Percentiles rank a stretch among this genome's conserved stretches.
Evolutionary conservation across 92 coral and sea anemone genomes (phyloP).

Genomic region (Phenganax subtilis): DNA sequence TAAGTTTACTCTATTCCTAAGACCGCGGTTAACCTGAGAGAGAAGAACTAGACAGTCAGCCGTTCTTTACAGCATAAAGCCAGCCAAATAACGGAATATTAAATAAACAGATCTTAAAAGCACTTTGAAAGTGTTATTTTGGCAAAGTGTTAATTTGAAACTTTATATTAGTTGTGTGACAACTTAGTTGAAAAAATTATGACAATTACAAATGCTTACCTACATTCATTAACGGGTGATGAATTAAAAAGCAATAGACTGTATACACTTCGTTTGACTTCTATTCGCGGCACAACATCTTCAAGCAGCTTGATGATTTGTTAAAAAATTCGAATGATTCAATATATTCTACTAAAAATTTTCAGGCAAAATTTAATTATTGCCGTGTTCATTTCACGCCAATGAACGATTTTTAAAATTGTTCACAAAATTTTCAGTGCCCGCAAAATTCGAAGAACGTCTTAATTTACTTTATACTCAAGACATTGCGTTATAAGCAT

Average conservation of each 20-base stretch:
- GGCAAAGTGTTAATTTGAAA: conserved; percentile 7
- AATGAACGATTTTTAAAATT: too few relatives aligned
- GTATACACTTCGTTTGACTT: background rate
- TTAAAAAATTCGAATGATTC: background rate
- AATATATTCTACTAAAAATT: too few relatives aligned
- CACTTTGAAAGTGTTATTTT: background rate
- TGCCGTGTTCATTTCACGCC: too few relatives aligned
- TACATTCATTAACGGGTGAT: conserved; percentile 45
- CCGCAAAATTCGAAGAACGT: too few relatives aligned
- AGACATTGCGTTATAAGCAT: too few relatives aligned
- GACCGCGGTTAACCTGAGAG: conserved; percentile 1
- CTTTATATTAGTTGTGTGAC: conserved; percentile 12
- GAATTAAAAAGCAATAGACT: conserved; percentile 26
- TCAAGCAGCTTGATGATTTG: background rate
- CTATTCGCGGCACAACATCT: background rate
- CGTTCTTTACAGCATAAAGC: background rate
- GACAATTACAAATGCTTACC: conserved; percentile 45
- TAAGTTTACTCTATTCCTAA: background rate
- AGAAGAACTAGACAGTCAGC: conserved; percentile 7
- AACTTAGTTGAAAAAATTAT: conserved; percentile 28
- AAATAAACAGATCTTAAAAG: background rate
- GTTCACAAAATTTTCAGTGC: too few relatives aligned
- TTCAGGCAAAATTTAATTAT: too few relatives aligned
- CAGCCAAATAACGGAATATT: conserved; percentile 9
- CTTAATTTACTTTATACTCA: too few relatives aligned